Evolutionary conservation across 2,113 vertebrate genomes (phyloP), one percentile per base, ranked within the genome.

Genomic region (Pseudolaguvia tuberculata): DNA sequence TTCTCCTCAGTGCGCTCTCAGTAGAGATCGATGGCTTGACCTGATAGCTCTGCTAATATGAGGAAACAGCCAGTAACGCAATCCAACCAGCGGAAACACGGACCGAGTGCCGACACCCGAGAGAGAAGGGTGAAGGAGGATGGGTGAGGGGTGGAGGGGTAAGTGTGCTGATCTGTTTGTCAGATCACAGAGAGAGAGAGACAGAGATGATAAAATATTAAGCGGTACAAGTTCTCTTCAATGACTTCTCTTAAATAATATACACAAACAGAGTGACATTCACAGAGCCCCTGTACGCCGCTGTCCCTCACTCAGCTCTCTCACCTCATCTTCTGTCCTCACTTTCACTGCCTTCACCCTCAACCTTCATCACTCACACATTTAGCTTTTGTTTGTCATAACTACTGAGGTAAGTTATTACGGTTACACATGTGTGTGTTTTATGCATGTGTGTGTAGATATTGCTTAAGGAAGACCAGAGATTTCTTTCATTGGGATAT

Each of bases 201-300:
- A n/a, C n/a, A n/a, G n/a, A n/a, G 88, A 88, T 83, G 77, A 87
- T 84, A 80, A 87, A 88, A 88, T 88, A 86, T 85, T 87, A 87
- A 88, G 86, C 73, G 79, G 85, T 81, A 84, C 80, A 84, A 69
- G 83, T 79, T 76, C 74, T 82, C 67, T 80, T 67, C 78, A 69
- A 75, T 79, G 78, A 70, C 57, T 78, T 75, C 75, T 81, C 73
- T 84, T 84, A 81, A 82, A 84, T 84, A 84, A 84, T 83, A 74
- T 51, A 82, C 50, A 73, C 17, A 48, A 67, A 66, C 80, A 75
- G 77, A 83, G 70, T 23, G 56, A 31, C 25, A 72, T 20, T 66
- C 31, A 42, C 72, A 39, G 55, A 72, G 71, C 80, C 80, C 66
- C 80, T 82, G 80, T 79, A 47, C 42, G 27, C 61, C 47, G 25